phyloP scores from a whole-genome alignment of 2,113 vertebrate species.

The Mellivora capensis region DNA sequence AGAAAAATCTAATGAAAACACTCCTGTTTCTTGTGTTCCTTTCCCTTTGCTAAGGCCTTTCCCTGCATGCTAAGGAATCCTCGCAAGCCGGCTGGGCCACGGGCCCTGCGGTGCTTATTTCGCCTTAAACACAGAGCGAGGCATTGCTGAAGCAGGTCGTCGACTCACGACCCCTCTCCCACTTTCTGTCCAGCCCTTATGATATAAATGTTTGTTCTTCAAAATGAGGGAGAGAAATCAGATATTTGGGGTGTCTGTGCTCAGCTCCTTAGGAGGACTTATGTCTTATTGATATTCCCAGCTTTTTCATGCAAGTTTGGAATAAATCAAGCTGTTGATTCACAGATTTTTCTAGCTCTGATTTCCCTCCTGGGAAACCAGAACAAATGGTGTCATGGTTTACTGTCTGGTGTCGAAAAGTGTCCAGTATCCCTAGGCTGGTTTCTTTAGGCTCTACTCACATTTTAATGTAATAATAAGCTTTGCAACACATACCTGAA shows the following conservation, averaged over 20 bases:
- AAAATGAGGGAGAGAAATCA: background rate
- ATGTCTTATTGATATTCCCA: background rate
- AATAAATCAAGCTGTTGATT: constrained; percentile 43
- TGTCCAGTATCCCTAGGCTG: background rate
- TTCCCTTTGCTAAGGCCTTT: background rate
- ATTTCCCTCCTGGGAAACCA: background rate
- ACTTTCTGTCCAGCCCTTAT: background rate
- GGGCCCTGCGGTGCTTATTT: background rate
- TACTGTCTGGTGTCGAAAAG: background rate
- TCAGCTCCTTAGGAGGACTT: background rate
- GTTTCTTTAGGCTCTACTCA: background rate
- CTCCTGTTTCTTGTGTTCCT: background rate
- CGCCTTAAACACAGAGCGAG: background rate
- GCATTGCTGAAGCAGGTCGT: background rate
- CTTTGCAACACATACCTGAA: background rate
- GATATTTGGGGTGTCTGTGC: background rate
- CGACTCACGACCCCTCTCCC: background rate
- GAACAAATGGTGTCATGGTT: background rate
- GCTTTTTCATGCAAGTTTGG: constrained; percentile 37
- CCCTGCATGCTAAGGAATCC: background rate
- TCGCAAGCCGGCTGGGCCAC: background rate
- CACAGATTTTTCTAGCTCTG: background rate
- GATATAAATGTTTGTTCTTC: background rate
- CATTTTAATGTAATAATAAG: background rate
- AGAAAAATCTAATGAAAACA: background rate